Evolutionary conservation across 53 echinoderm and acorn worm genomes (phyloP), one percentile per base, ranked within the genome.

Genomic region (Holothuria leucospilota): DNA sequence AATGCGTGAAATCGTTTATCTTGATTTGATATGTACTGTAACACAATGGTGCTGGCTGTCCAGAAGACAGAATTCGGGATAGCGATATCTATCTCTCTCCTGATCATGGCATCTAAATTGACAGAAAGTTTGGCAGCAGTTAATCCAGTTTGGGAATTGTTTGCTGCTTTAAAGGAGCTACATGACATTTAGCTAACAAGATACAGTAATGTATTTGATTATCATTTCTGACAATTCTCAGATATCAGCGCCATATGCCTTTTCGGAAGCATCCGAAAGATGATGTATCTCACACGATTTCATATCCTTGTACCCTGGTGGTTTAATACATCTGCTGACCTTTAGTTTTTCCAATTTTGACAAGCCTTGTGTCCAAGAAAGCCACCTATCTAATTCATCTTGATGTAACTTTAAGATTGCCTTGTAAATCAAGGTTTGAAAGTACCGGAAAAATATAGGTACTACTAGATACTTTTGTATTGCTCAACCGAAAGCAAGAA

Each of bases 31-130:
- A 90, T 87, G 82, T 87, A 90, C 25, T 46, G 65, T 41, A 90
- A 71, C 21, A 90, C 93, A 1, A 85, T 86, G 2, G 87, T 87
- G 41, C 93, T 90, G 83, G 89, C 92, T 8, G 82, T 83, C 86
- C 86, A 84, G 67, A 85, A 92, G 38, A 60, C 25, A 38, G 87
- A 82, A 64, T 59, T 53, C 25, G 68, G n/a, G 26, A 87, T 13
- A n/a, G 80, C 61, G 3, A 90, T 34, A 41, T 90, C 72, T 14
- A 90, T 62, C 71, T 90, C 86, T 51, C 83, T 63, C 34, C 83
- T 29, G 5, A 91, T 29, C 82, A 91, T 63, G 9, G 62, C 26
- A 59, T 91, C 87, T 64, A 91, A 51, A 38, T 62, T 91, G 26
- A 91, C 68, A 12, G 87, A 62, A 39, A 86, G 59, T 59, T 81